A percentile compares a stretch with the other conserved stretches of the same genome.
Conservation (phyloP, 2,888 invertebrate species). For the Leucania comma region DNA sequence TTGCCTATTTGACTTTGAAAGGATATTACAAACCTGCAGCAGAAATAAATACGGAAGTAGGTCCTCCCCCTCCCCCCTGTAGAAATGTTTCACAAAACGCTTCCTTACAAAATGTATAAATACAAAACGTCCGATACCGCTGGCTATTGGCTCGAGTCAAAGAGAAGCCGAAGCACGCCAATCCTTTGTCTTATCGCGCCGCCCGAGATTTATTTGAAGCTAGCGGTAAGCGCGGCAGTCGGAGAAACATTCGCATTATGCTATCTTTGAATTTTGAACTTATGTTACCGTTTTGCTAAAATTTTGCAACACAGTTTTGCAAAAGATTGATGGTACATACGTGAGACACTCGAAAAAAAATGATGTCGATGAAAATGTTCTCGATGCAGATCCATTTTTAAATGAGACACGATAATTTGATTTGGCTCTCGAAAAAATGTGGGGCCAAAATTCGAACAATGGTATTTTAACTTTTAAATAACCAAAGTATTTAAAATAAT, state of each 20-base stretch:
- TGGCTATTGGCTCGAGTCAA: slow-evolving; percentile 31
- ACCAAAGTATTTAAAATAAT: too few species aligned
- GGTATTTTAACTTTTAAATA: too few species aligned
- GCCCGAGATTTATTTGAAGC: slow-evolving; percentile 40
- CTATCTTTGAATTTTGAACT: slow-evolving; percentile 13
- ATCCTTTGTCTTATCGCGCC: slow-evolving; percentile 43
- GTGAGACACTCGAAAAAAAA: too few species aligned
- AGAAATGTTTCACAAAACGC: slow-evolving; percentile 5
- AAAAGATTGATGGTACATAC: neutral
- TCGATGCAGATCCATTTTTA: too few species aligned
- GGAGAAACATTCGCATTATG: slow-evolving; percentile 13
- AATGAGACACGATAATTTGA: too few species aligned
- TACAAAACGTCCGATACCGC: slow-evolving; percentile 14
- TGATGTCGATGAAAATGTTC: too few species aligned
- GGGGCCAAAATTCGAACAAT: too few species aligned
- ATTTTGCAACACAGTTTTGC: neutral
- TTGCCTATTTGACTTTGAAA: neutral
- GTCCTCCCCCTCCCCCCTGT: too few species aligned
- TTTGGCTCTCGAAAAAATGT: too few species aligned
- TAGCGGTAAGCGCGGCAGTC: slow-evolving; percentile 15
- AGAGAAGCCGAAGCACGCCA: slow-evolving; percentile 7
- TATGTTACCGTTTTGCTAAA: slow-evolving; percentile 1
- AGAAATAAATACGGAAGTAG: neutral
- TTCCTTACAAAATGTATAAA: slow-evolving; percentile 5
- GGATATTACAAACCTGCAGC: neutral